Evolutionary conservation across 1,140 invertebrate species (phyloP).

Genomic region (Marisa cornuarietis): DNA sequence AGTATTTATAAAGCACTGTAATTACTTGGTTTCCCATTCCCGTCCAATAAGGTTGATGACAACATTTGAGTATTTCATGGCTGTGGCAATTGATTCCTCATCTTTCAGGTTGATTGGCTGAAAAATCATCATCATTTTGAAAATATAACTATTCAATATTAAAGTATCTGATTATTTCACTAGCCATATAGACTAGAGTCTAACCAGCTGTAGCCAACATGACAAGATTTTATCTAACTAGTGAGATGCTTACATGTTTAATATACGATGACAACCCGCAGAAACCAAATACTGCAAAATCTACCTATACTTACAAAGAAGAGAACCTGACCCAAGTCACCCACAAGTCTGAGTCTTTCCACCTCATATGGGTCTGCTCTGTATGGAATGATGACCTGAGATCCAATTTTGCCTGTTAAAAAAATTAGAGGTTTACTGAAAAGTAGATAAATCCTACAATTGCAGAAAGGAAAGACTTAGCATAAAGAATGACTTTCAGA

Average conservation of each 20-base stretch:
- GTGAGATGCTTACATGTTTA: no score
- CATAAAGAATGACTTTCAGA: neutral
- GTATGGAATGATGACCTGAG: constrained; percentile 90
- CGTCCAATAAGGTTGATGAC: constrained; percentile 95
- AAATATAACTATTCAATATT: neutral
- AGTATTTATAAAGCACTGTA: neutral
- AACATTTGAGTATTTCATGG: constrained; percentile 94
- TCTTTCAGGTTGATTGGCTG: constrained; percentile 85
- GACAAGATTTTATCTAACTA: no score
- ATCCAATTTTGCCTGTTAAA: constrained; percentile 69
- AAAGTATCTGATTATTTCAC: neutral
- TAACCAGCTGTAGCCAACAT: no score
- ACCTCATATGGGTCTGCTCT: constrained; percentile 85
- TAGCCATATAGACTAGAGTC: neutral
- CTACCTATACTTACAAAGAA: constrained; percentile 69
- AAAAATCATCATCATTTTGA: constrained; percentile 60
- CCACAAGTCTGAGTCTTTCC: constrained; percentile 80
- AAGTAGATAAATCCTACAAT: neutral
- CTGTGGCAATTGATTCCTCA: constrained; percentile 87
- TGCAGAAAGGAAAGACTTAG: neutral
- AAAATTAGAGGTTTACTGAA: constrained; percentile 4
- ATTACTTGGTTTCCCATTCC: constrained; percentile 86
- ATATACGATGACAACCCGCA: no score
- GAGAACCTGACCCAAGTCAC: constrained; percentile 96
- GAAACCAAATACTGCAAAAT: neutral